phyloP scores from a whole-genome alignment of 2,113 vertebrate species.

The Ardeotis arabs region DNA sequence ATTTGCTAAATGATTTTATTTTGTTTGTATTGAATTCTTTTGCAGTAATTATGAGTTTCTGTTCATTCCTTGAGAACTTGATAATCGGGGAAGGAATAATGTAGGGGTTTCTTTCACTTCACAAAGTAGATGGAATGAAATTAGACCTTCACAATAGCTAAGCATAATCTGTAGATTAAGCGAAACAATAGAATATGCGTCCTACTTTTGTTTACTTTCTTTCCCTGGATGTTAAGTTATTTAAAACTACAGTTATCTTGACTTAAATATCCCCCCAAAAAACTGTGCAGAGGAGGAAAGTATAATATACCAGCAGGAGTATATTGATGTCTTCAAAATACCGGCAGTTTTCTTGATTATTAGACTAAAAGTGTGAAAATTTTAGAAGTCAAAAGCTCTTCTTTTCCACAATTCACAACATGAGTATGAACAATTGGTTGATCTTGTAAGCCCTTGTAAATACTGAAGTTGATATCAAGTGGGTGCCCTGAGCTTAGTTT shows the following conservation, averaged over 20 bases:
- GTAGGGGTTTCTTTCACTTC: neutral
- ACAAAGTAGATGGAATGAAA: neutral
- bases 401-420: neutral
- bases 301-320: neutral
- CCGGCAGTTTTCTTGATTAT: neutral
- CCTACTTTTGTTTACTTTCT: neutral
- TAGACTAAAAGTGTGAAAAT: neutral
- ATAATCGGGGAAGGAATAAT: neutral
- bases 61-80: neutral
- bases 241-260: neutral
- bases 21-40: neutral
- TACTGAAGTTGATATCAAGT: neutral
- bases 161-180: neutral
- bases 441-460: neutral
- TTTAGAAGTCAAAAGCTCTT: neutral
- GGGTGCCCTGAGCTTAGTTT: neutral
- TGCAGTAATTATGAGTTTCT: neutral
- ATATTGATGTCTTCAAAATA: neutral
- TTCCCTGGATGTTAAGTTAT: neutral
- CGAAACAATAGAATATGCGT: fast-evolving
- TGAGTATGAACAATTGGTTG: neutral
- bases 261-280: neutral
- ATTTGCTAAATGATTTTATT: neutral
- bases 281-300: neutral
- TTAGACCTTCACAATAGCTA: neutral